phyloP scores from a whole-genome alignment of 2,797 vertebrate genomes.

The Tenualosa ilisha region DNA sequence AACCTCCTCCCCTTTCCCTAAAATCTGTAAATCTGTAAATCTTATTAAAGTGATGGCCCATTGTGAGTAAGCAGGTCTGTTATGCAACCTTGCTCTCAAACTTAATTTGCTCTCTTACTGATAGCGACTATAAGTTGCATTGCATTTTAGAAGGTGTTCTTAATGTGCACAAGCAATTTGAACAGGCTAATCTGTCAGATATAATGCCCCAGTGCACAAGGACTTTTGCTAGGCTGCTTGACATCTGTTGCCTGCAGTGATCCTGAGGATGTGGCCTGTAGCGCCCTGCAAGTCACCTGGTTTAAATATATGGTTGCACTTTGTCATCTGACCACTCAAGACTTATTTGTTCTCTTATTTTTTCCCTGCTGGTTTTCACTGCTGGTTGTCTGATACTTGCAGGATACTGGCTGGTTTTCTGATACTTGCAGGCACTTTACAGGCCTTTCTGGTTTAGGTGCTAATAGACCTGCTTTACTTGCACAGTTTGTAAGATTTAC shows the following conservation, averaged over 20 bases:
- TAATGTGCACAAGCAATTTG: not conserved
- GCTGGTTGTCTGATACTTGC: not conserved
- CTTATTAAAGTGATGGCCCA: slow-evolving; percentile 26
- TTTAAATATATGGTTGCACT: not conserved
- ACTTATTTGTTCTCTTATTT: not conserved
- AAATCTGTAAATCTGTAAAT: slow-evolving; percentile 10
- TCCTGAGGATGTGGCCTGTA: not conserved
- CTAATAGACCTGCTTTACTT: not conserved
- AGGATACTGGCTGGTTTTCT: not conserved
- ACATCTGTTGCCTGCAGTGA: not conserved
- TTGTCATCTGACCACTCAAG: not conserved
- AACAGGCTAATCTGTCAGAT: not conserved
- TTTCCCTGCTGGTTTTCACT: too few relatives aligned
- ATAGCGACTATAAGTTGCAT: not conserved
- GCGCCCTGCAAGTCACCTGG: not conserved
- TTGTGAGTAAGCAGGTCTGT: not conserved
- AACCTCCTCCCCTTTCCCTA: slow-evolving; percentile 7
- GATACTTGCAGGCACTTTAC: not conserved
- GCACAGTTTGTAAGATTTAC: not conserved
- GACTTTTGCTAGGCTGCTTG: not conserved
- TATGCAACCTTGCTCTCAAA: slow-evolving; percentile 30
- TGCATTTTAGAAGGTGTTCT: not conserved
- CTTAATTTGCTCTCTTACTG: not conserved
- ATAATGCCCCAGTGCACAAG: not conserved
- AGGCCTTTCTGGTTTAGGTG: not conserved